These are phyloP conservation scores for Ceraclea dissimilis DNA, from an alignment of 2,888 invertebrate species.

Conservation along the genomic window DNA sequence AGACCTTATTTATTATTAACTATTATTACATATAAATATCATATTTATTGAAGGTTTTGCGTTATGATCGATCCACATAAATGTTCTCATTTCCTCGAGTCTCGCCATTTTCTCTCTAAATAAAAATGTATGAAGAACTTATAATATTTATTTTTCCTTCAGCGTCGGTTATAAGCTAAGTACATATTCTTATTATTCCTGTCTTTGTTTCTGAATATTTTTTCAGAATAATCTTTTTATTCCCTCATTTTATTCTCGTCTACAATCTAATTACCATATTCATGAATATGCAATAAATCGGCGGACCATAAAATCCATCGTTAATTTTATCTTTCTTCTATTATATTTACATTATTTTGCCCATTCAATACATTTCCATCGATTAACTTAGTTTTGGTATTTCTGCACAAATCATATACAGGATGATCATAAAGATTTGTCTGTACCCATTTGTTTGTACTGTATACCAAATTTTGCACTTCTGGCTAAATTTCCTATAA, in stretches of 20 bases:
- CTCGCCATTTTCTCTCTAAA: too few species aligned
- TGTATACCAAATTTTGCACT: too few species aligned
- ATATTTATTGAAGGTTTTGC: too few species aligned
- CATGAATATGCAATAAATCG: constrained; percentile 6
- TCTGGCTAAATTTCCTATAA: too few species aligned
- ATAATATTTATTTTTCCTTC: too few species aligned
- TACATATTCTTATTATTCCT: too few species aligned
- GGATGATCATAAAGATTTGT: background rate
- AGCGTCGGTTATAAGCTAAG: too few species aligned
- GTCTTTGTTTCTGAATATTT: background rate
- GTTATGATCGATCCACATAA: too few species aligned
- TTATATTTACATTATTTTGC: constrained; percentile 18
- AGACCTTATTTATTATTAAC: too few species aligned
- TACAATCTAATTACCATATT: background rate
- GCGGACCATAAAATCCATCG: background rate
- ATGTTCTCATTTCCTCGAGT: too few species aligned
- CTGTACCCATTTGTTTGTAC: background rate
- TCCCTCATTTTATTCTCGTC: background rate
- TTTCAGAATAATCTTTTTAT: background rate
- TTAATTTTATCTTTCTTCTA: constrained; percentile 8
- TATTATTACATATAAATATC: too few species aligned
- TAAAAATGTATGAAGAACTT: too few species aligned
- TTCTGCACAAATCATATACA: background rate
- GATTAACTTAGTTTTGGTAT: background rate
- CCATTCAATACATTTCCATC: background rate